Percentiles rank a stretch among this genome's conserved stretches.
Conservation (phyloP, 2,888 invertebrate species). For the Erebia palarica region DNA sequence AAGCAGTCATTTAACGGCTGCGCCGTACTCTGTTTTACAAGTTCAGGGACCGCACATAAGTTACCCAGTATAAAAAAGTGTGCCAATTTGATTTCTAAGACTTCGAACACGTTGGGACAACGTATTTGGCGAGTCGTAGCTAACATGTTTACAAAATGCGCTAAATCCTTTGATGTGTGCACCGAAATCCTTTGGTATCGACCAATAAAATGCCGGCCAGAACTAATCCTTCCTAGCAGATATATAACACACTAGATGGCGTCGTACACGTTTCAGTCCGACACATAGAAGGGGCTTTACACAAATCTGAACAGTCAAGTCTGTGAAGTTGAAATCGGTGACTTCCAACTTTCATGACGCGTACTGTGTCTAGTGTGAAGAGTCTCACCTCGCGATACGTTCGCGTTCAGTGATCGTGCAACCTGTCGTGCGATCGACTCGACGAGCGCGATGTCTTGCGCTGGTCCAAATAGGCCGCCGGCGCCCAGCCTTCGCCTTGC, state of each 20-base stretch:
- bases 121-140: neutral
- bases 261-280: neutral
- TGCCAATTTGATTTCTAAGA: neutral
- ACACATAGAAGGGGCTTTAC: neutral
- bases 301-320: neutral
- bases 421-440: conserved; percentile 84
- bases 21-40: neutral
- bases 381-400: conserved; percentile 17
- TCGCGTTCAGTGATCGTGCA: conserved; percentile 71
- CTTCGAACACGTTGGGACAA: neutral
- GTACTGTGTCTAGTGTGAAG: conserved; percentile 11
- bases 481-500: conserved; percentile 95
- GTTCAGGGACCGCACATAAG: neutral
- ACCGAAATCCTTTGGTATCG: neutral
- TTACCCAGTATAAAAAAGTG: neutral
- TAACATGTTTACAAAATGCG: neutral
- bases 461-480: conserved; percentile 95
- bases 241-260: neutral
- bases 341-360: neutral
- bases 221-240: neutral
- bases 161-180: neutral
- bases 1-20: conserved; percentile 9
- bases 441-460: conserved; percentile 90
- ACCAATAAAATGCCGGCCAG: neutral
- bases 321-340: neutral